Evolutionary conservation across 2,113 vertebrate species (phyloP), one percentile per base, ranked within the genome.

Genomic region (Gallinago jamesoni): DNA sequence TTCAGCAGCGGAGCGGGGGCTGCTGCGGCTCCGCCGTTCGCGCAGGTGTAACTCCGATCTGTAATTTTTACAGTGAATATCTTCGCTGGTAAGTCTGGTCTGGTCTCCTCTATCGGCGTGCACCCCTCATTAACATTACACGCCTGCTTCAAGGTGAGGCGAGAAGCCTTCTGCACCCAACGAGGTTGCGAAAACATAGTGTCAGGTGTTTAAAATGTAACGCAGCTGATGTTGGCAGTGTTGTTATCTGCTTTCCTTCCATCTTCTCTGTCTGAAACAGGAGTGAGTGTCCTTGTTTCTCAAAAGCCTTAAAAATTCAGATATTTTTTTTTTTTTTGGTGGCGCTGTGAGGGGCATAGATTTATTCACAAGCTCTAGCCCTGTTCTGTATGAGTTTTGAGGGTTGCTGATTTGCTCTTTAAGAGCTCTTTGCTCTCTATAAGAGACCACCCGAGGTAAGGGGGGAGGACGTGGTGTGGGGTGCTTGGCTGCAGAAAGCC

Each of bases 1-100:
- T 92, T 66, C 81, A 33, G 91, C 91, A 73, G 89, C 2, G 2
- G 80, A 9, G 15, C 43, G 1, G 3, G 33, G 64, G 74, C 86
- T 84, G 95, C 88, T 84, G 91, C 9, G 2, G 85, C 88, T 92
- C 56, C 2, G 80, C 0, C 0, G 10, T 31, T 92, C 59, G 56
- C 64, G 12, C 66, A 96, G 95, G 87, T 93, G 74, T 82, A 87
- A 47, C 94, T 91, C 62, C 6, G 67, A 33, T 91, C 85, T 74
- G 66, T 14, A 55, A 66, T 69, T 87, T 82, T 87, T 76, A 50
- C 89, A 84, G 35, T 9, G 76, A 86, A 37, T 87, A 57, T 84
- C 80, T 93, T 72, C 1, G 62, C 69, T 78, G 27, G 73, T 30
- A 79, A 94, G 39, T 39, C 39, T 39, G 39, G 39, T 39, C 45